phyloP scores from a whole-genome alignment of 2,888 invertebrate species.

The Drosophila subsilvestris region DNA sequence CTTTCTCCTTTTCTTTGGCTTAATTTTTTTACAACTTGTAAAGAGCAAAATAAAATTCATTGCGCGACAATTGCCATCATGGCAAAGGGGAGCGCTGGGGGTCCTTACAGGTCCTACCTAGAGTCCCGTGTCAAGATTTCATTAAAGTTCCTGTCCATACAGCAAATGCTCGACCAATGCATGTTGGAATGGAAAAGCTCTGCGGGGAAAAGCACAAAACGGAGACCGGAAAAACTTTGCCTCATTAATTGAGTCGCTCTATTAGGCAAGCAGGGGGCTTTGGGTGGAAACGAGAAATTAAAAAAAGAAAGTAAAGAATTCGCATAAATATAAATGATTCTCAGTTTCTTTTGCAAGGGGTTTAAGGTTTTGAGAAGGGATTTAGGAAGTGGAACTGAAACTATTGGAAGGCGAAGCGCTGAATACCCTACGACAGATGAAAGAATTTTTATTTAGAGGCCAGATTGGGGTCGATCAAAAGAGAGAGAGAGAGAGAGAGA shows the following conservation, averaged over 20 bases:
- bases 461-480: too few species aligned
- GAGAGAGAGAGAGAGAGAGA: too few species aligned
- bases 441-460: too few species aligned
- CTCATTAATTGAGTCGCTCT: constrained; percentile 78
- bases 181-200: constrained; percentile 28
- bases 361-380: background rate
- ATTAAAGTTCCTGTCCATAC: constrained; percentile 65
- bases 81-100: background rate
- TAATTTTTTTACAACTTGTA: constrained; percentile 58
- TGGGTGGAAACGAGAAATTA: constrained; percentile 37
- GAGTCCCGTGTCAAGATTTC: constrained; percentile 76
- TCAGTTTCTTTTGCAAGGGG: constrained; percentile 18
- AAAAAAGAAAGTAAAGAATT: constrained; percentile 58
- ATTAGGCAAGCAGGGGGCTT: constrained; percentile 51
- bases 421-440: constrained; percentile 20
- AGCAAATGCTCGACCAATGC: constrained; percentile 64
- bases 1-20: constrained; percentile 23
- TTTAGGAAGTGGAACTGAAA: background rate
- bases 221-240: constrained; percentile 58
- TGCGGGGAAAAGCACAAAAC: constrained; percentile 11
- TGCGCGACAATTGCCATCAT: constrained; percentile 63
- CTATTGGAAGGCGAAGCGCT: background rate
- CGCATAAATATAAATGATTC: constrained; percentile 75
- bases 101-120: constrained; percentile 15
- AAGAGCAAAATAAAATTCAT: constrained; percentile 76